These are phyloP conservation scores for Atherinomorus stipes DNA, from an alignment of 2,113 vertebrate genomes.

Conservation along the genomic window DNA sequence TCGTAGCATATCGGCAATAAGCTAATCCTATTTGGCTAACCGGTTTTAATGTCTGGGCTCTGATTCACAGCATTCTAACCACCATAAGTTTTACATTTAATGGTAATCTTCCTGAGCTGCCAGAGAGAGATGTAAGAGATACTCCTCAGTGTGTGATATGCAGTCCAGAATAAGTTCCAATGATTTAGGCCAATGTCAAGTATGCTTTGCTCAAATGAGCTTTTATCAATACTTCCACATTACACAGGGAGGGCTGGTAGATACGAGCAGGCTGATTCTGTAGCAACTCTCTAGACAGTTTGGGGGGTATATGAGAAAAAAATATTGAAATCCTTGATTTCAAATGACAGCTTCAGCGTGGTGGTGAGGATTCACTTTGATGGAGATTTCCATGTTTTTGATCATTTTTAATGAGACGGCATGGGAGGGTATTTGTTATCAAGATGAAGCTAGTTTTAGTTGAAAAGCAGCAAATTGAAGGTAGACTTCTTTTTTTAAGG, in stretches of 20 bases:
- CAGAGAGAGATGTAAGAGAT: slow-evolving; percentile 15
- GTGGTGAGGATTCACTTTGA: slow-evolving; percentile 53
- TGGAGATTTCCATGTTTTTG: slow-evolving; percentile 66
- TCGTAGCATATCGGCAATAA: background rate
- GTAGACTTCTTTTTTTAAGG: slow-evolving; percentile 31
- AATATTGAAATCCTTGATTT: slow-evolving; percentile 37
- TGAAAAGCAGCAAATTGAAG: slow-evolving; percentile 25
- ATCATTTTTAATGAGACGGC: slow-evolving; percentile 60
- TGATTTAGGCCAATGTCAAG: slow-evolving; percentile 37
- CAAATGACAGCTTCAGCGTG: slow-evolving; percentile 49
- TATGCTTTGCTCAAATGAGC: slow-evolving; percentile 33
- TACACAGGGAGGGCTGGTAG: background rate
- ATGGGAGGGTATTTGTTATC: slow-evolving; percentile 45
- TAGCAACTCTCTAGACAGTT: background rate
- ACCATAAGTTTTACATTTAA: background rate
- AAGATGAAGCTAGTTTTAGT: slow-evolving; percentile 15
- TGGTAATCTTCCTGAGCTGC: slow-evolving; percentile 4
- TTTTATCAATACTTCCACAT: slow-evolving; percentile 28
- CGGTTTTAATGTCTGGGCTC: background rate
- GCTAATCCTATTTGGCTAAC: background rate
- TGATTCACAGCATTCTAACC: slow-evolving; percentile 6
- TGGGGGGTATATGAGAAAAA: too few relatives aligned
- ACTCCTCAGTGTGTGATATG: slow-evolving; percentile 25
- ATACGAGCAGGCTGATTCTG: background rate
- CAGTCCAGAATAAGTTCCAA: slow-evolving; percentile 17